A percentile compares a stretch with the other conserved stretches of the same genome.
These are phyloP conservation scores for Miltochrista miniata DNA, from an alignment of 2,888 invertebrate genomes.

Conservation along the genomic window DNA sequence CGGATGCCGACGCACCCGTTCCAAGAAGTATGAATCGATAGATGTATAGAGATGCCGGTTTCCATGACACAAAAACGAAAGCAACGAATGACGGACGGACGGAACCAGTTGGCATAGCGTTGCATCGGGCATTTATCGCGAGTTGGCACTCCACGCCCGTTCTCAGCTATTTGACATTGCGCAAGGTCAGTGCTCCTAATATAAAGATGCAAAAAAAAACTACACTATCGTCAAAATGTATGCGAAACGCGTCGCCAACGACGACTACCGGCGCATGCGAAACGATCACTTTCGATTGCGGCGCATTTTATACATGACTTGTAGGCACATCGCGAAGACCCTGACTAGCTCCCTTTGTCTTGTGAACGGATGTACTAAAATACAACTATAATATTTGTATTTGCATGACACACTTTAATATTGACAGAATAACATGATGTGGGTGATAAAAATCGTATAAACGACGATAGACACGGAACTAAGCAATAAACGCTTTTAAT, in stretches of 20 bases:
- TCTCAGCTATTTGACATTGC: slow-evolving; percentile 82
- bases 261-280: slow-evolving; percentile 62
- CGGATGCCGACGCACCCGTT: slow-evolving; percentile 4
- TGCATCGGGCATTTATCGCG: slow-evolving; percentile 55
- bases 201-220: slow-evolving; percentile 74
- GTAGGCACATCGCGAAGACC: slow-evolving; percentile 40
- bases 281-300: slow-evolving; percentile 75
- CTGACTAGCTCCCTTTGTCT: slow-evolving; percentile 53
- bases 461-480: slow-evolving; percentile 21
- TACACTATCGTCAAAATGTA: slow-evolving; percentile 47
- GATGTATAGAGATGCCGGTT: slow-evolving; percentile 45
- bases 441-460: slow-evolving; percentile 24
- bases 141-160: slow-evolving; percentile 55
- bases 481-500: slow-evolving; percentile 24
- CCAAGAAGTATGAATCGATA: slow-evolving; percentile 27
- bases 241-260: slow-evolving; percentile 55
- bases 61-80: slow-evolving; percentile 63
- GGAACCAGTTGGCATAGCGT: slow-evolving; percentile 62
- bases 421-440: slow-evolving; percentile 12
- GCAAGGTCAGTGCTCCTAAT: slow-evolving; percentile 82
- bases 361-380: slow-evolving; percentile 42
- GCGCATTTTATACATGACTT: slow-evolving; percentile 53
- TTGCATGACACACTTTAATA: slow-evolving; percentile 17
- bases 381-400: slow-evolving; percentile 43
- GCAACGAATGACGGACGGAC: slow-evolving; percentile 38